Conservation (phyloP, 2,888 invertebrate genomes). For the Parochlus steinenii region DNA sequence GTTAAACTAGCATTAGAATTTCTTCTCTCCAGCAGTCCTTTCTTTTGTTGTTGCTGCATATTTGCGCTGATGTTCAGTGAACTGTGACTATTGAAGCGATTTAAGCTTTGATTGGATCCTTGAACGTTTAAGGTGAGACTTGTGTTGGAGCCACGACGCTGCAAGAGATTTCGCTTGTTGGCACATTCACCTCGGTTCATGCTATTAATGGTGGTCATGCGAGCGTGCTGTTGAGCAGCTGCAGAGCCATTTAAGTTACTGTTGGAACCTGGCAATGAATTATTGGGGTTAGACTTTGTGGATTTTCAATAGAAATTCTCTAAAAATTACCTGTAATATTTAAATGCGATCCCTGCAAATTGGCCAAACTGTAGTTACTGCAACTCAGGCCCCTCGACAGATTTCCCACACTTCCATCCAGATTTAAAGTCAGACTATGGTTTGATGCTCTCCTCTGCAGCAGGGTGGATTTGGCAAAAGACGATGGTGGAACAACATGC, state of each 20-base stretch:
- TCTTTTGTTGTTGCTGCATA: constrained; percentile 29
- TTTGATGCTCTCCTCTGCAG: constrained; percentile 43
- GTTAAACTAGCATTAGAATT: constrained; percentile 85
- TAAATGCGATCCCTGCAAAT: constrained; percentile 25
- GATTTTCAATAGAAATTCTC: not conserved
- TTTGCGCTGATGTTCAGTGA: constrained; percentile 29
- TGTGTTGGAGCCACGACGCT: constrained; percentile 72
- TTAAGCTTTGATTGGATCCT: constrained; percentile 27
- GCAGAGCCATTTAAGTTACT: too few species aligned
- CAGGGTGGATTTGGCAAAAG: constrained; percentile 21
- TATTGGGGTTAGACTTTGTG: not conserved
- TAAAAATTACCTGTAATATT: constrained; percentile 20
- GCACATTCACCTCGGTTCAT: constrained; percentile 15
- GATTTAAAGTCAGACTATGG: constrained; percentile 40
- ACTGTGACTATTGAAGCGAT: constrained; percentile 39
- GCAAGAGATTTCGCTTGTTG: constrained; percentile 46
- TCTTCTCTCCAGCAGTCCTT: constrained; percentile 64
- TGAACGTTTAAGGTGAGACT: constrained; percentile 66
- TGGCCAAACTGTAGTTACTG: constrained; percentile 26
- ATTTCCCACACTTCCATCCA: constrained; percentile 35
- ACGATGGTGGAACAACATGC: constrained; percentile 2
- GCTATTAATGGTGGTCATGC: constrained; percentile 24
- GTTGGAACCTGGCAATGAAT: constrained; percentile 6
- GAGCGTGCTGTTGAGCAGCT: too few species aligned
- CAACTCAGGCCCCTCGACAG: constrained; percentile 30